A percentile compares a stretch with the other conserved stretches of the same genome.
These are phyloP conservation scores for Sebastes reedi DNA, from an alignment of 2,797 vertebrate species.

Conservation along the genomic window DNA sequence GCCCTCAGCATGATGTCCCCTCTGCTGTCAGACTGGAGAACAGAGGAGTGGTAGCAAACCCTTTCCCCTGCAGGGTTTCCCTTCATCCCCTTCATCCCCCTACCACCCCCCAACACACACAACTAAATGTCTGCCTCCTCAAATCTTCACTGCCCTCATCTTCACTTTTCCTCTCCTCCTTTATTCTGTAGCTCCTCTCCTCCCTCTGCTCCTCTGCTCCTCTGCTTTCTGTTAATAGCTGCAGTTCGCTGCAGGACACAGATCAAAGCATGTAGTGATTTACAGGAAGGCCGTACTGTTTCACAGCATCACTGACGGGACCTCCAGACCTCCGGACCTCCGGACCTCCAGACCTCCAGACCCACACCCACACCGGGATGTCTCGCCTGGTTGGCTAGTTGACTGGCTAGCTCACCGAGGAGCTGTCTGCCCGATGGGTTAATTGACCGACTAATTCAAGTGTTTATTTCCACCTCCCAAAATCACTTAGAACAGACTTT, in stretches of 20 bases:
- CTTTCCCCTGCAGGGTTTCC: constrained; percentile 31
- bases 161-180: not conserved
- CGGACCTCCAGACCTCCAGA: not conserved
- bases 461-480: not conserved
- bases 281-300: constrained; percentile 41
- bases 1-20: constrained; percentile 57
- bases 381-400: constrained; percentile 13
- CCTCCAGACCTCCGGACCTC: constrained; percentile 5
- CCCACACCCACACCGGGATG: constrained; percentile 5
- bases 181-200: not conserved
- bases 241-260: constrained; percentile 38
- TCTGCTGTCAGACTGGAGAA: constrained; percentile 46
- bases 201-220: not conserved
- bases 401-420: not conserved
- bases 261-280: constrained; percentile 56
- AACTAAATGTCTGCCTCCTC: constrained; percentile 22
- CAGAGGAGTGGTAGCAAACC: constrained; percentile 23
- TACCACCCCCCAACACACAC: not conserved
- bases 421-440: constrained; percentile 2
- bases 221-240: constrained; percentile 7
- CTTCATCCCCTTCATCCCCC: not conserved
- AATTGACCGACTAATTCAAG: not conserved
- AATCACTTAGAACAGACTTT: not conserved
- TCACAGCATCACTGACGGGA: constrained; percentile 27
- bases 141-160: constrained; percentile 5